Percentiles rank a stretch among this genome's conserved stretches.
These are phyloP conservation scores for Agonopterix subpropinquella DNA, from an alignment of 2,888 invertebrate genomes.

Conservation along the genomic window DNA sequence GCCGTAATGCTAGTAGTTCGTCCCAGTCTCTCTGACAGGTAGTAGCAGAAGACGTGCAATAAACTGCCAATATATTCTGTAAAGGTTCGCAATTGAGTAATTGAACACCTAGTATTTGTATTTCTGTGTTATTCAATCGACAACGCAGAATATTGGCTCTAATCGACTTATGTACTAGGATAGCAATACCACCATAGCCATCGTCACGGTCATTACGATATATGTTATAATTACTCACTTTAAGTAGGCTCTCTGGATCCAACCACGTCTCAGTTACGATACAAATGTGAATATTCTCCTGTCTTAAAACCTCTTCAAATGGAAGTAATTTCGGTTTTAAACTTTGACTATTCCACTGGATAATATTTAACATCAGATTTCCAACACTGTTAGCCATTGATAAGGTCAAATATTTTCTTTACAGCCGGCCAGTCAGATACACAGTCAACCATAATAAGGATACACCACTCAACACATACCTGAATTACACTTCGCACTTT, in stretches of 20 bases:
- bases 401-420: not conserved
- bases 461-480: not conserved
- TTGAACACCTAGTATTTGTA: constrained; percentile 9
- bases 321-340: constrained; percentile 4
- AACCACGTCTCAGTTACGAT: constrained; percentile 10
- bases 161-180: constrained; percentile 9
- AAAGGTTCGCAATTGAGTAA: constrained; percentile 8
- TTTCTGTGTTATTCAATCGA: not conserved
- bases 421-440: constrained; percentile 8
- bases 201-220: constrained; percentile 11
- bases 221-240: constrained; percentile 9
- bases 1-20: constrained; percentile 7
- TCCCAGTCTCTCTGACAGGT: constrained; percentile 16
- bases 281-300: constrained; percentile 10
- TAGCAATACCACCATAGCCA: constrained; percentile 12
- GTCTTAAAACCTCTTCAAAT: constrained; percentile 3
- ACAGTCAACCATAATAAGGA: not conserved
- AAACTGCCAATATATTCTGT: constrained; percentile 9
- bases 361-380: not conserved
- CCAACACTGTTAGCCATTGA: not conserved
- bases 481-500: not conserved
- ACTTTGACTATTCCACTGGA: constrained; percentile 9
- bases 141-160: not conserved
- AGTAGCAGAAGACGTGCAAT: constrained; percentile 6
- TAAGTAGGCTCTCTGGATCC: constrained; percentile 1